A percentile compares a stretch with the other conserved stretches of the same genome.
Conservation (phyloP, 2,888 invertebrate species). For the Tiphia femorata region DNA sequence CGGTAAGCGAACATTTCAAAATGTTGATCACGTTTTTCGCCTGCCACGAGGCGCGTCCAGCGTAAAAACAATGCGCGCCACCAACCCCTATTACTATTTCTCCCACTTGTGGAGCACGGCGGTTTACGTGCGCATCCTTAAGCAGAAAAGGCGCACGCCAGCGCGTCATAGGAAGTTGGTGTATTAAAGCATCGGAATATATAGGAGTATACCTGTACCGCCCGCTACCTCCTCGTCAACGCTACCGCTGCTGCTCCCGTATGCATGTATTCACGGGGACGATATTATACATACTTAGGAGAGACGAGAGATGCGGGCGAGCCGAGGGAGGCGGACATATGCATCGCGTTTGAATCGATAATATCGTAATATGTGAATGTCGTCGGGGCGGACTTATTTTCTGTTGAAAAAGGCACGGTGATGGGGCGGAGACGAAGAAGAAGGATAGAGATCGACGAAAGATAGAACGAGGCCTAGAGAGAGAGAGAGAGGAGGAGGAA, state of each 20-base stretch:
- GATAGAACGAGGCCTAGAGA: no score
- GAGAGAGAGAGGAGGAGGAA: neutral
- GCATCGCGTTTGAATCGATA: slow-evolving; percentile 59
- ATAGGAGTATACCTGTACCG: no score
- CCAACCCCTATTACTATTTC: no score
- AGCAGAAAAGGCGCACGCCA: no score
- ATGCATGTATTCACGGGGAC: slow-evolving; percentile 34
- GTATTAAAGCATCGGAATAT: slow-evolving; percentile 47
- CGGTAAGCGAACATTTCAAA: no score
- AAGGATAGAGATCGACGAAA: no score
- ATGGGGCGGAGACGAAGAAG: neutral
- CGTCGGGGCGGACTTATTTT: slow-evolving; percentile 43
- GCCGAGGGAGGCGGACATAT: slow-evolving; percentile 61
- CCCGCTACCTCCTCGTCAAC: no score
- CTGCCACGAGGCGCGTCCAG: neutral
- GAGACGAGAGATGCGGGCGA: slow-evolving; percentile 64
- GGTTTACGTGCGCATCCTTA: no score
- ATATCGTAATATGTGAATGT: slow-evolving; percentile 60
- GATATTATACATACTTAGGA: slow-evolving; percentile 33
- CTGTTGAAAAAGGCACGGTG: slow-evolving; percentile 3
- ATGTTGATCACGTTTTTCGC: no score
- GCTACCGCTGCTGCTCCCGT: slow-evolving; percentile 35
- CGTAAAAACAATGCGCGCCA: slow-evolving; percentile 9
- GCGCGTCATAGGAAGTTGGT: no score
- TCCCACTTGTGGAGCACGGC: no score